A percentile compares a stretch with the other conserved stretches of the same genome.
phyloP scores from a whole-genome alignment of 2,113 vertebrate genomes.

The Notechis scutatus region DNA sequence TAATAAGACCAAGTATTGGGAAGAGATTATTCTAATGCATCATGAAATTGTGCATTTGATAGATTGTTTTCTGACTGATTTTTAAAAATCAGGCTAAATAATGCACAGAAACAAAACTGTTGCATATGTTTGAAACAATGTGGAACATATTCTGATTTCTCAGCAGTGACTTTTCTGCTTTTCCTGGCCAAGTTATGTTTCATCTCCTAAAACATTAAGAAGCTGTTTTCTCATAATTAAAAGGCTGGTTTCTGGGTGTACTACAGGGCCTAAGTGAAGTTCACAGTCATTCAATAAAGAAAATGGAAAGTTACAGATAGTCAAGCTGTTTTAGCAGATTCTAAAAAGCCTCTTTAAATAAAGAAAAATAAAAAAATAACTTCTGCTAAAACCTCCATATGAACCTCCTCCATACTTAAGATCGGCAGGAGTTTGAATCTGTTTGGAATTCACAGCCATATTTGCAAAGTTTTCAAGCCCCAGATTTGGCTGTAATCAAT shows the following conservation, averaged over 20 bases:
- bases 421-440: neutral
- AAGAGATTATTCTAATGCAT: neutral
- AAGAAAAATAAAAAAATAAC: neutral
- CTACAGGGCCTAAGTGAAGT: neutral
- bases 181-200: neutral
- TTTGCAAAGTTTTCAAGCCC: neutral
- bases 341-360: conserved; percentile 1
- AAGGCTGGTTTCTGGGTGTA: neutral
- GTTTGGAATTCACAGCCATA: neutral
- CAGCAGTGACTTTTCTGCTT: neutral
- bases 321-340: conserved; percentile 26
- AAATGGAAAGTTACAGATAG: conserved; percentile 31
- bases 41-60: neutral
- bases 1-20: neutral
- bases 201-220: conserved; percentile 15
- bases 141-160: neutral
- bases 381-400: conserved; percentile 10
- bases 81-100: conserved; percentile 2
- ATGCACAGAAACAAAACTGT: neutral
- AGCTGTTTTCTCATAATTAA: conserved; percentile 20
- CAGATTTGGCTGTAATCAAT: neutral
- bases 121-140: neutral
- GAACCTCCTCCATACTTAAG: too few species aligned
- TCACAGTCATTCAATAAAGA: neutral
- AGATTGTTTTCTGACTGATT: neutral